Conservation (phyloP, 1,140 invertebrate genomes). For the Lepidotrigona ventralis region DNA sequence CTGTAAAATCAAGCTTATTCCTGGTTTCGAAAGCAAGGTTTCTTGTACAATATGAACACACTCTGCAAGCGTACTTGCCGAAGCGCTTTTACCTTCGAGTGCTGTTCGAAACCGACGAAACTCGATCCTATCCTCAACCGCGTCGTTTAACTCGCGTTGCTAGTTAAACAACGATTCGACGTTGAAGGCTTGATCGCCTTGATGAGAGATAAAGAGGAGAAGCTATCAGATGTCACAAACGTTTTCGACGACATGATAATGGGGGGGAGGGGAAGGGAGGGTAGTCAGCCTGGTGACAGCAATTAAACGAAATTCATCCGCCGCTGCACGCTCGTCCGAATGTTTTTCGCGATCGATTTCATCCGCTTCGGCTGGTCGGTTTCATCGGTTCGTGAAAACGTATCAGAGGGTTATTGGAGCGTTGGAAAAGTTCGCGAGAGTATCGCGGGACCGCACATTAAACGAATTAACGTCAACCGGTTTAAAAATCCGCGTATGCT, state of each 20-base stretch:
- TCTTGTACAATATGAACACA: no score
- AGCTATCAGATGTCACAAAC: background rate
- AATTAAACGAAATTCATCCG: slow-evolving; percentile 17
- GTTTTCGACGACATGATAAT: background rate
- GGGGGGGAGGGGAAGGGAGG: background rate
- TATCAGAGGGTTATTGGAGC: background rate
- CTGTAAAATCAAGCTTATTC: no score
- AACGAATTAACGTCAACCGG: slow-evolving; percentile 12
- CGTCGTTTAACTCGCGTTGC: background rate
- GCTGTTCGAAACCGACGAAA: no score
- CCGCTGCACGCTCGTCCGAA: background rate
- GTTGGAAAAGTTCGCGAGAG: background rate
- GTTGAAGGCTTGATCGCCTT: no score
- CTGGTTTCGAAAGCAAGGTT: no score
- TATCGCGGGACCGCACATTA: background rate
- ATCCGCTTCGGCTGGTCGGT: background rate
- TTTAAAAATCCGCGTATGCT: background rate
- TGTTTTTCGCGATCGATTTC: slow-evolving; percentile 5
- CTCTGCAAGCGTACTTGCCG: no score
- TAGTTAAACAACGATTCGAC: background rate
- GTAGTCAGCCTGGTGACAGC: background rate
- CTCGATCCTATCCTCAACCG: background rate
- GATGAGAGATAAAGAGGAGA: background rate
- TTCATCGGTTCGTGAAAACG: background rate
- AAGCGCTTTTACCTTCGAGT: no score